Base-by-base conservation (phyloP, 1,140 invertebrate genomes). In the Sarcophaga bullata region DNA sequence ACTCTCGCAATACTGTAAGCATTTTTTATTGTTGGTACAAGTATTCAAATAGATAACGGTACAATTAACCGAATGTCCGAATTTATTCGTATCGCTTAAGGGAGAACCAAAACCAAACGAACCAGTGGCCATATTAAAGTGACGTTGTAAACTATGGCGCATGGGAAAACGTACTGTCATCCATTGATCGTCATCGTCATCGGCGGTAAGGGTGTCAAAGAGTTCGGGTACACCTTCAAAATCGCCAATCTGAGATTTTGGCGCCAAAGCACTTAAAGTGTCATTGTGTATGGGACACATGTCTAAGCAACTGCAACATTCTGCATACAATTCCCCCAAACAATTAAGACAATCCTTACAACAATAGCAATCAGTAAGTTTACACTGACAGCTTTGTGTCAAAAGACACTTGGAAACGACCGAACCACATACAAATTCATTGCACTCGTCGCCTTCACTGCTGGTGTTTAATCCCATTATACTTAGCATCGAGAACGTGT, bases 331-430 rank as follows among this genome's bases (percentile, higher is more conserved):
- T 85, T 96, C 94, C 84, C 95, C 95, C 47, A 98, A 92, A 87
- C 98, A 99, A 84, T 94, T 95, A 84, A 95, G 95, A 87, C 98
- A 99, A 84, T 98, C 96, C 86, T 96, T 95, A 91, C 96, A 98
- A 86, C 98, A 98, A 4, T 95, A 95, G 86, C 96, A 97, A 87
- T 97, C 95, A 84, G 94, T 94, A 84, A 97, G 91, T 87, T 98
- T 96, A 91, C 97, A 98, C 90, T 98, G 97, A 90, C 98, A 99
- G 25, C 96, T 96, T 88, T 98, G 96, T 5, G 97, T 98, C 54
- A 99, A 92, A 93, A 98, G 95, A 88, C 97, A 99, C 91, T 98
- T 98, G 88, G 97, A 98, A 6, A 98, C 98, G 37, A 98, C 95
- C 87, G 96, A 97, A 11, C 88, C 88, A 73, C 88, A 89, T 75